Evolutionary conservation across 2,113 vertebrate species (phyloP).

Genomic region (Pteropus alecto): DNA sequence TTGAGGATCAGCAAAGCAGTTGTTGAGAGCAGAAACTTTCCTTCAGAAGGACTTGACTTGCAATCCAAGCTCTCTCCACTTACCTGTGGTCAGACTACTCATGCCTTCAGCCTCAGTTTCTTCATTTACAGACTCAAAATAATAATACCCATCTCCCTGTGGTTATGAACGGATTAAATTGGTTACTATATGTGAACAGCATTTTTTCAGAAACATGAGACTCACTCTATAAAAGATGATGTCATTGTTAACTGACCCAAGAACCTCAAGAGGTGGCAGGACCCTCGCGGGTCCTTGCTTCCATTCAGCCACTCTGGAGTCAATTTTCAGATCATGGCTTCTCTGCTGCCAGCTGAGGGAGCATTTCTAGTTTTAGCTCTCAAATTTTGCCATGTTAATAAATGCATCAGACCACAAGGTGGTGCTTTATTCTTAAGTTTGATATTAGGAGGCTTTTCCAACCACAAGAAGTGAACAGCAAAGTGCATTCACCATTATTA

Average conservation of each 20-base stretch:
- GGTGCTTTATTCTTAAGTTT: conserved; percentile 78
- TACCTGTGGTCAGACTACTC: neutral
- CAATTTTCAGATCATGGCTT: neutral
- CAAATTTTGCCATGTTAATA: neutral
- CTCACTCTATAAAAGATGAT: neutral
- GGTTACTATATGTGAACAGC: neutral
- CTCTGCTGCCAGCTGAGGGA: conserved; percentile 47
- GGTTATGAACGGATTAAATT: neutral
- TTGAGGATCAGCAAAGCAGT: neutral
- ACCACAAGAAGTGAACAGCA: neutral
- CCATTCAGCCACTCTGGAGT: neutral
- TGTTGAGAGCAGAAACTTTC: neutral
- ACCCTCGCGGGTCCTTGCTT: neutral
- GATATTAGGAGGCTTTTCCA: neutral
- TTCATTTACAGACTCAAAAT: neutral
- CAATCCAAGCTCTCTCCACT: neutral
- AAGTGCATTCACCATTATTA: neutral
- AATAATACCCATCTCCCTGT: neutral
- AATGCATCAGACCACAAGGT: conserved; percentile 76
- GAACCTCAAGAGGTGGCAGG: neutral
- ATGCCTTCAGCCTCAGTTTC: neutral
- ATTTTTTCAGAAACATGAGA: neutral
- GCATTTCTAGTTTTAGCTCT: neutral
- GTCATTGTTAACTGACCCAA: neutral
- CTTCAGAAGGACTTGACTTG: neutral